Base-by-base conservation (phyloP, 2,113 vertebrate genomes). In the Sula dactylatra region DNA sequence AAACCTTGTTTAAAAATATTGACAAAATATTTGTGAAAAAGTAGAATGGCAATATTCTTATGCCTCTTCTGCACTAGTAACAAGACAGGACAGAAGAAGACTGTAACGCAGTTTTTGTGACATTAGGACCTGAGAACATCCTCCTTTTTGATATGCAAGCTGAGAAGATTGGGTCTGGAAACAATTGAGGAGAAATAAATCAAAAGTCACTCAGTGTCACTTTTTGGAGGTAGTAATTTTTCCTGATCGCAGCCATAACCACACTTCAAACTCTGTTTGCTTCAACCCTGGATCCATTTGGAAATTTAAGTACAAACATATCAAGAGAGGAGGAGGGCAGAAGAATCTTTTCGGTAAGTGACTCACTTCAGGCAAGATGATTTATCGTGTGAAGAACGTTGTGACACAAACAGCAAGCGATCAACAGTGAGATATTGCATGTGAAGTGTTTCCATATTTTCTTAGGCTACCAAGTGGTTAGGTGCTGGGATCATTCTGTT, bases 401-500 rank as follows among this genome's bases (percentile, higher is more conserved):
- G 86, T 97, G 96, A 94, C 96, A 96, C 89, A 92, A 97, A 89
- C 86, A 89, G 80, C 58, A 82, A 97, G 94, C 82, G 85, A 97
- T 95, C 77, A 78, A 79, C 82, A 71, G 61, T 16, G 64, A 83
- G 77, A 90, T 79, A 72, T 29, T 90, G 52, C 80, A 78, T 93
- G 71, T 89, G 40, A 97, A 95, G 54, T 67, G 42, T 55, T 92
- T 93, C 70, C 31, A 50, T 96, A 92, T 72, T 95, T 96, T 76
- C 45, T 80, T 95, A 94, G 73, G 70, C 96, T 94, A 96, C 62
- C 94, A 66, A 79, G 83, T 82, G 61, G 85, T 95, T 96, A 79
- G 93, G 94, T 86, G 83, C 96, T 74, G 55, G 82, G 67, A 70
- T 96, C 58, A 86, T 88, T 97, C 86, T 89, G 49, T 82, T 96